Percentiles rank a stretch among this genome's conserved stretches.
Evolutionary conservation across 2,888 invertebrate species (phyloP).

Genomic region (Euzetes globulus): DNA sequence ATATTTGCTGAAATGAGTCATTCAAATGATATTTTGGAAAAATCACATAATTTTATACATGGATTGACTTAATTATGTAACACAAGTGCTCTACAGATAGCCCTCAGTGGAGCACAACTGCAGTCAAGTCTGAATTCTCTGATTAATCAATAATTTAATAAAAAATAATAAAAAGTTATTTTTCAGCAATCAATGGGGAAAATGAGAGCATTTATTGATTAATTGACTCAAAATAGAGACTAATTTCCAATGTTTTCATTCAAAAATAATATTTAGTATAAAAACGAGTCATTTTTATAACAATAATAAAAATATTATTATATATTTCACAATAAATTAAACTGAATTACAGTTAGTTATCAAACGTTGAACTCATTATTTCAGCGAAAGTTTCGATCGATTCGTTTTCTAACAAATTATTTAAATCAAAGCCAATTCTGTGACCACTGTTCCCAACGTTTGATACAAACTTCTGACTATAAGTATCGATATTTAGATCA

Average conservation of each 20-base stretch:
- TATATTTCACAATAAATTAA: too few species aligned
- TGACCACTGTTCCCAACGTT: neutral
- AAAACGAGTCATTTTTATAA: neutral
- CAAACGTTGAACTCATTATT: neutral
- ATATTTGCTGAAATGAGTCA: too few species aligned
- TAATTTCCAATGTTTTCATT: neutral
- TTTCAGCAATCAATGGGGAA: neutral
- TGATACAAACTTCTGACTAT: neutral
- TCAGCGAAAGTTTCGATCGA: neutral
- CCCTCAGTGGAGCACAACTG: too few species aligned
- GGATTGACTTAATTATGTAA: too few species aligned
- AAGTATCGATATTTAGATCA: neutral
- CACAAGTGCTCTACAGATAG: too few species aligned
- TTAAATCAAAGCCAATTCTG: neutral
- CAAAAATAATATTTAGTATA: neutral
- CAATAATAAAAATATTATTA: neutral
- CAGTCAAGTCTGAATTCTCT: too few species aligned
- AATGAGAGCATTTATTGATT: constrained; percentile 6
- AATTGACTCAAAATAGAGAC: neutral
- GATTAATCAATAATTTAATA: neutral
- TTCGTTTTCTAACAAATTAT: neutral
- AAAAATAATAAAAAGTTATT: neutral
- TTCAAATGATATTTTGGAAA: too few species aligned
- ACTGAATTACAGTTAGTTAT: too few species aligned
- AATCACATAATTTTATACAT: too few species aligned